phyloP scores from a whole-genome alignment of 2,888 invertebrate species.

The Cryptocephalus moraei region DNA sequence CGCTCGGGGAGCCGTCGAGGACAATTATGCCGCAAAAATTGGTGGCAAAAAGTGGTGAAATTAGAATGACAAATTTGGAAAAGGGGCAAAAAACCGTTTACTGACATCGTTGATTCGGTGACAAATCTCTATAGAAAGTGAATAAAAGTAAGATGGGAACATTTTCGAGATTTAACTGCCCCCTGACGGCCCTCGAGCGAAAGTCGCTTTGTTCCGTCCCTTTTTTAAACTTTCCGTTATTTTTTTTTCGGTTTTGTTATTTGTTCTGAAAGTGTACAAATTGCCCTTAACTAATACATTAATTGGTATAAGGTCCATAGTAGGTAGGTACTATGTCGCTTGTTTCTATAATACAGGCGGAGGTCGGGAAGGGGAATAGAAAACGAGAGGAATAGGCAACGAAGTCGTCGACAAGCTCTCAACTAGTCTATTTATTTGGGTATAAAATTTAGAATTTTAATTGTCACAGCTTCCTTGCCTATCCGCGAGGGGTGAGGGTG shows the following conservation, averaged over 20 bases:
- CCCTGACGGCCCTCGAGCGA: constrained; percentile 7
- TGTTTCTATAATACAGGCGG: too few species aligned
- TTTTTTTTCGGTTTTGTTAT: background rate
- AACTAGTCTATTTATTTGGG: constrained; percentile 17
- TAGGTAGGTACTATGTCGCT: too few species aligned
- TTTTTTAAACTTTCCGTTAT: constrained; percentile 1
- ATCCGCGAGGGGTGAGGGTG: background rate
- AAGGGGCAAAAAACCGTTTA: too few species aligned
- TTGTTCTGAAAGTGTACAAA: constrained; percentile 5
- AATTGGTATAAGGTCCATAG: constrained; percentile 1
- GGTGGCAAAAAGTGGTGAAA: too few species aligned
- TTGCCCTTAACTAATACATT: constrained; percentile 8
- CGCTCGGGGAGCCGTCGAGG: constrained; percentile 1
- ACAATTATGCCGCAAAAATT: background rate
- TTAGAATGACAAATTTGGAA: too few species aligned
- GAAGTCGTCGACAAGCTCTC: constrained; percentile 9
- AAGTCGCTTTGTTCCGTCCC: constrained; percentile 3
- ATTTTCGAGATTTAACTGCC: background rate
- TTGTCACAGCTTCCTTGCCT: constrained; percentile 10
- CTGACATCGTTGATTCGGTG: too few species aligned
- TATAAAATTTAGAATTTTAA: constrained; percentile 21
- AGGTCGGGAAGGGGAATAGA: too few species aligned
- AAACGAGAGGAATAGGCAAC: constrained; percentile 7
- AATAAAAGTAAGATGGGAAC: too few species aligned
- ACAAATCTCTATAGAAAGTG: too few species aligned